Evolutionary conservation across 2,888 invertebrate species (phyloP), one percentile per base, ranked within the genome.

Genomic region (Baronia brevicornis): DNA sequence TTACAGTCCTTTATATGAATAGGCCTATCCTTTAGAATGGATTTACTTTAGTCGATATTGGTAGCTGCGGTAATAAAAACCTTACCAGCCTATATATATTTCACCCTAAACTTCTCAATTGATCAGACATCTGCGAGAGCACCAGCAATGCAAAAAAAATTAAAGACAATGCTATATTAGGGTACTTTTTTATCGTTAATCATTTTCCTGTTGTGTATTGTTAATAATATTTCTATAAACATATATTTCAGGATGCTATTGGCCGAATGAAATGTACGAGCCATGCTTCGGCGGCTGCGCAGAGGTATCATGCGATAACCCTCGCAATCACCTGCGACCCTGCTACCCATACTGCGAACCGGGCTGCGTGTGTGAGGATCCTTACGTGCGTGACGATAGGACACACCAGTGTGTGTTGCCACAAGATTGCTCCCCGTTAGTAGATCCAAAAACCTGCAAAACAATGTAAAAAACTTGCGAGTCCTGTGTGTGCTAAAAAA

Each of bases 341-440:
- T 82, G 82, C 60, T 82, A 82, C 58, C 82, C 82, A 1, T 82
- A 82, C 58, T 82, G 82, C 52, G 82, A 82, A 58, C 79, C 82
- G 0, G 82, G 82, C 26, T 82, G 82, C 47, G 54, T 84, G 21
- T 84, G 82, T 39, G 77, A 74, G 41, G 79, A 79, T 8, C 82
- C 80, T 10, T 80, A 78, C 40, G 80, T 84, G 11, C 53, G 82
- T 1, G 82, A 80, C 36, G 82, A 84, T 48, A 62, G 82, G 32
- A 79, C 82, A 1, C 82, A 82, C 36, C 79, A 75, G 42, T 82
- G 82, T 36, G 79, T 82, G 2, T 43, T 82, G 38, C 78, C 80
- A 1, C 80, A 78, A 35, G 78, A 84, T 35, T 84, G 82, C 39
- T 75, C 80, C 0, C 78, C 79, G 82, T 82, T 43, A 34, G 80